Percentiles rank a stretch among this genome's conserved stretches.
These are phyloP conservation scores for Habroteleia sp. DNA, from an alignment of 2,888 invertebrate genomes.

Conservation along the genomic window DNA sequence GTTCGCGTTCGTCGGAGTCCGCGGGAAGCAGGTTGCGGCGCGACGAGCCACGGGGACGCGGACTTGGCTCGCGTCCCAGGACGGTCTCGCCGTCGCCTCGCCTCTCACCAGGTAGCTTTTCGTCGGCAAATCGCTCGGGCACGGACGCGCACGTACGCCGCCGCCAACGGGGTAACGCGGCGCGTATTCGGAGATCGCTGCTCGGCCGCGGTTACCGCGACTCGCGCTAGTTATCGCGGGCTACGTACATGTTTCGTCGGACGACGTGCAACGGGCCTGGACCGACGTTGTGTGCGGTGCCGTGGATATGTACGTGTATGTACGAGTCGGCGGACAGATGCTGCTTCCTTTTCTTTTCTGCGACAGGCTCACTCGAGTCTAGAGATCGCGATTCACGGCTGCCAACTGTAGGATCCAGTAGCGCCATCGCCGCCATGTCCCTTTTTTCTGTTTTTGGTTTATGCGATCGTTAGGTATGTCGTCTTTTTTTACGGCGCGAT, in stretches of 20 bases:
- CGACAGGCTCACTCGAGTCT: conserved; percentile 16
- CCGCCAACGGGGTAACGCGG: conserved; percentile 53
- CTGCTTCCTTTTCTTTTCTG: conserved; percentile 70
- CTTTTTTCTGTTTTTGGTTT: neutral
- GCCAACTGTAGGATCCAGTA: conserved; percentile 9
- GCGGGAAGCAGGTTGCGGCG: conserved; percentile 66
- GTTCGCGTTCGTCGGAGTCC: conserved; percentile 37
- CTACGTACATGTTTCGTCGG: conserved; percentile 76
- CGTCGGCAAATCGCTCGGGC: conserved; percentile 54
- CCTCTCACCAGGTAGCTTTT: conserved; percentile 56
- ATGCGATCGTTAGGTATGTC: no score
- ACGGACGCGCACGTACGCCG: conserved; percentile 64
- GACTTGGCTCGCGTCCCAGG: conserved; percentile 75
- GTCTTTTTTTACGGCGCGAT: no score
- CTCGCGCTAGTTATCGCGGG: conserved; percentile 69
- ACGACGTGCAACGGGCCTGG: conserved; percentile 76
- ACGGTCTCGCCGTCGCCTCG: conserved; percentile 61
- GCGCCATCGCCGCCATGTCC: neutral
- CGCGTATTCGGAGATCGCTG: neutral
- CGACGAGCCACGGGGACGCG: conserved; percentile 54
- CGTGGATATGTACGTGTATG: conserved; percentile 59
- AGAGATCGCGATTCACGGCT: conserved; percentile 17
- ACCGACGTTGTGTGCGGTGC: conserved; percentile 69
- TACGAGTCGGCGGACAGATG: conserved; percentile 56
- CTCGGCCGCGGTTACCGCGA: conserved; percentile 33